Evolutionary conservation across 2,797 vertebrate genomes (phyloP), one percentile per base, ranked within the genome.

Genomic region (Uromys caudimaculatus): DNA sequence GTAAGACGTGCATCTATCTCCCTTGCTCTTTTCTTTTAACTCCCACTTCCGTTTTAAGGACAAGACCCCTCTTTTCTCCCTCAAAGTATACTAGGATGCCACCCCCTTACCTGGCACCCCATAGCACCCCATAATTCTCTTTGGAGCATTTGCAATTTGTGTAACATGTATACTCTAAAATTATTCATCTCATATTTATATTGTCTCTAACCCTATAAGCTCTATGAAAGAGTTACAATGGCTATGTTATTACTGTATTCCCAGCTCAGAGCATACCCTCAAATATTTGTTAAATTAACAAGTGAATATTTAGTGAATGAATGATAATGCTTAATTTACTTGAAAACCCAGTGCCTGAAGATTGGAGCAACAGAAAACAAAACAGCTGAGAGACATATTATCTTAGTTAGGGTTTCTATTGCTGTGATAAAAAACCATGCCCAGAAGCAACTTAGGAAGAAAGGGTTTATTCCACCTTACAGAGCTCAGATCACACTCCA

Each of bases 261-360:
- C 29, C 19, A 85, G 47, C 23, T 93, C 44, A 95, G 41, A 69
- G 19, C 35, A 52, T 38, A 67, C 14, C 79, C 8, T 69, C 67
- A 95, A 79, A 87, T 89, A 84, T 76, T 87, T 83, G 44, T 69
- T 91, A 50, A 94, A 83, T 76, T 90, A 86, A 44, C 32, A 91
- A 89, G 16, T 77, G 23, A 81, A 60, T 88, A 82, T 71, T 77
- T 60, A 82, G 35, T 73, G 67, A 11, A 58, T 93, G 7, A 84
- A 95, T 85, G 24, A 88, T 47, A 17, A 60, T 76, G 81, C 47
- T 90, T 86, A 86, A 93, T 93, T 77, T 91, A 47, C 32, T 93
- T 95, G 60, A 91, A 94, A 89, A 5, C 21, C 41, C 27, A 94
- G 4, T 88, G 27, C 23, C 60, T 71, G 9, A 24, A 81, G 21